Evolutionary conservation across 2,797 vertebrate species (phyloP).

Genomic region (Acipenser transmontanus): DNA sequence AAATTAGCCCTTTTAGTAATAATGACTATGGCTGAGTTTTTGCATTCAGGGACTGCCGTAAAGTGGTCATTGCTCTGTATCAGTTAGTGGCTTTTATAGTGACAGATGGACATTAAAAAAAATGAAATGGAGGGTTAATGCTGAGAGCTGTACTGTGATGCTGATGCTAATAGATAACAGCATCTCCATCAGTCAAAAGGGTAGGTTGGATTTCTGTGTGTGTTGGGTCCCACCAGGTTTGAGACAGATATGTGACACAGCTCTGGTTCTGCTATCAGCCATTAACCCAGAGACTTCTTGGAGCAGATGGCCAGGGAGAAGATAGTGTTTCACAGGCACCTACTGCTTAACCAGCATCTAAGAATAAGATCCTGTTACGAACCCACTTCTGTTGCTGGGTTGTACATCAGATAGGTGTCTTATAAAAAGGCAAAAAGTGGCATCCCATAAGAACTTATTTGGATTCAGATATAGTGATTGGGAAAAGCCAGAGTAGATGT

Average conservation of each 20-base stretch:
- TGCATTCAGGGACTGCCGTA: not conserved
- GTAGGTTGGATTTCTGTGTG: conserved; percentile 3
- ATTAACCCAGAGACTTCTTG: not conserved
- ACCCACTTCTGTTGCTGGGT: not conserved
- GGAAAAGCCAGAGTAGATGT: too few relatives aligned
- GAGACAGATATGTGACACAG: not conserved
- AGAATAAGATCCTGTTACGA: conserved; percentile 1
- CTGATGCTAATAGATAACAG: not conserved
- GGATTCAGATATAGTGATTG: too few relatives aligned
- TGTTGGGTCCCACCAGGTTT: not conserved
- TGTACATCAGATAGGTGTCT: too few relatives aligned
- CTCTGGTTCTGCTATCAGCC: not conserved
- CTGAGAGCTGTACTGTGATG: not conserved
- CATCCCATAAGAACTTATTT: too few relatives aligned
- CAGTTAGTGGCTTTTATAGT: not conserved
- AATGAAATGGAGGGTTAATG: not conserved
- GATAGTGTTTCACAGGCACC: not conserved
- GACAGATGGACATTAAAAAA: conserved; percentile 2
- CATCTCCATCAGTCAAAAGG: conserved; percentile 1
- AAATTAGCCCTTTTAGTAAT: not conserved
- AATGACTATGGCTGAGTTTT: not conserved
- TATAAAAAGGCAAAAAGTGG: too few relatives aligned
- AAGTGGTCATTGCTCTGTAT: not conserved
- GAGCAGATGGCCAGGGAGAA: not conserved
- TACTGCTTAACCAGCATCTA: not conserved